phyloP scores from a whole-genome alignment of 1,140 invertebrate genomes.

The Solenopsis invicta region DNA sequence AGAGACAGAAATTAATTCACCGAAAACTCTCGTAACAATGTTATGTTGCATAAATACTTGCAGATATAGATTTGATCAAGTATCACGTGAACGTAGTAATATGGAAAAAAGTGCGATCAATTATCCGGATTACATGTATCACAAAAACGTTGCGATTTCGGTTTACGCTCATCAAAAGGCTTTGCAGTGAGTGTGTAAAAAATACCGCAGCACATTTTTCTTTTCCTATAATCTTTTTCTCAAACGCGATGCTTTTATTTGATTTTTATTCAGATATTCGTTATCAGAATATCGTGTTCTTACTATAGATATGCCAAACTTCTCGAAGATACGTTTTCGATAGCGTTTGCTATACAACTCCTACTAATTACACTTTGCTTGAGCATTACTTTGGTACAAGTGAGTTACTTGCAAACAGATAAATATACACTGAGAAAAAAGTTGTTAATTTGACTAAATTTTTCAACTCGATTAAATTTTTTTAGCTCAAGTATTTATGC shows the following conservation, averaged over 20 bases:
- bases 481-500: too few species aligned
- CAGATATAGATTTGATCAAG: slow-evolving; percentile 32
- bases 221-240: background rate
- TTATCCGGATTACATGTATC: background rate
- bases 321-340: slow-evolving; percentile 28
- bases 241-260: background rate
- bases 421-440: background rate
- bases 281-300: background rate
- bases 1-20: slow-evolving; percentile 7
- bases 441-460: too few species aligned
- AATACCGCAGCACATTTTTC: background rate
- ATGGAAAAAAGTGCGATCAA: background rate
- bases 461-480: too few species aligned
- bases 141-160: slow-evolving; percentile 41
- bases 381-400: slow-evolving; percentile 44
- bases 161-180: slow-evolving; percentile 15
- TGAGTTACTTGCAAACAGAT: slow-evolving; percentile 15
- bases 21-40: background rate
- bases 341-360: slow-evolving; percentile 15
- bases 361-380: background rate
- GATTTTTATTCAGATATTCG: background rate
- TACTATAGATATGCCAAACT: slow-evolving; percentile 6
- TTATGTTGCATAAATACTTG: background rate
- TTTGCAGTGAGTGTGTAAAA: slow-evolving; percentile 35
- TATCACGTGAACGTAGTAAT: background rate